A percentile compares a stretch with the other conserved stretches of the same genome.
Evolutionary conservation across 2,113 vertebrate genomes (phyloP).

Genomic region (Ciconia maguari): DNA sequence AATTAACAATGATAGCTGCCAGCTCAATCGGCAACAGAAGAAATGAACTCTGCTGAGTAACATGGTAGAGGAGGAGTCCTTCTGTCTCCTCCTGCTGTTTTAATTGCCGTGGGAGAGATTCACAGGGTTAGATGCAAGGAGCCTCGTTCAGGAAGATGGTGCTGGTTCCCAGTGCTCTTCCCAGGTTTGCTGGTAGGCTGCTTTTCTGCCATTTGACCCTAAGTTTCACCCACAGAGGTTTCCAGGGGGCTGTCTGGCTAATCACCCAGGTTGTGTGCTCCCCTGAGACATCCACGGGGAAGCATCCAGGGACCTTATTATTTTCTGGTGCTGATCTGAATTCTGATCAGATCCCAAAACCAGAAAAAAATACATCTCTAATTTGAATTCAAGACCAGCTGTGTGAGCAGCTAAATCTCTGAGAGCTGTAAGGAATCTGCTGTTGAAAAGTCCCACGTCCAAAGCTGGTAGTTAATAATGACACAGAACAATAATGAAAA

Average conservation of each 20-base stretch:
- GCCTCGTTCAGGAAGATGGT: neutral
- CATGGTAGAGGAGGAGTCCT: neutral
- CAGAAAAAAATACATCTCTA: neutral
- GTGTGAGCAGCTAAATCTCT: neutral
- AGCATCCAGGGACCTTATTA: neutral
- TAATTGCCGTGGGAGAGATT: neutral
- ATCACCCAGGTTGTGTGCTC: neutral
- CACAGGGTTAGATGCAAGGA: neutral
- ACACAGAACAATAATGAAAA: constrained; percentile 66
- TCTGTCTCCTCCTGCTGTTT: neutral
- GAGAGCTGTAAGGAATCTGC: constrained; percentile 39
- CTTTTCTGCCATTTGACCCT: neutral
- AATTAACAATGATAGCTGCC: neutral
- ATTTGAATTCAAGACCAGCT: constrained; percentile 39
- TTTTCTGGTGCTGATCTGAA: neutral
- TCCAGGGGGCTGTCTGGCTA: neutral
- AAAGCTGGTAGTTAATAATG: constrained; percentile 46
- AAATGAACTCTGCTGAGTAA: neutral
- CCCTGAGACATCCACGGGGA: neutral
- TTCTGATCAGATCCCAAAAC: neutral
- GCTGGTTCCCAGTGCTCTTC: neutral
- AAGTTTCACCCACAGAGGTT: neutral
- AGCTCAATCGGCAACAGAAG: neutral
- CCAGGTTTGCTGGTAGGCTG: neutral
- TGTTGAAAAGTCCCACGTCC: constrained; percentile 40